Evolutionary conservation across 2,113 vertebrate genomes (phyloP).

Genomic region (Gallinago media): DNA sequence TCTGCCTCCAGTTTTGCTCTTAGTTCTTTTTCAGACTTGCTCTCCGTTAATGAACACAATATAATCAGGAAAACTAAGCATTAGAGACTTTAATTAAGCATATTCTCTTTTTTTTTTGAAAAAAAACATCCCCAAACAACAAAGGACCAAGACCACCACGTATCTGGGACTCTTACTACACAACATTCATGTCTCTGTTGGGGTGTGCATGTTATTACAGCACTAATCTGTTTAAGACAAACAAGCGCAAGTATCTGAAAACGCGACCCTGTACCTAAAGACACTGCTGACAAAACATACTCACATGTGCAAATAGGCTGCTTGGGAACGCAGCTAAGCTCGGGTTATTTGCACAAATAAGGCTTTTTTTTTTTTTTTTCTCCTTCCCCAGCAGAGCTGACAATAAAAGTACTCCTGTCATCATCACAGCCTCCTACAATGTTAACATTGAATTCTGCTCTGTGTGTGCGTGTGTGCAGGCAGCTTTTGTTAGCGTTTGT

Average conservation of each 20-base stretch:
- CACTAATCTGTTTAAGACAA: conserved; percentile 57
- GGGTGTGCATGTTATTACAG: neutral
- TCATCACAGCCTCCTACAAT: neutral
- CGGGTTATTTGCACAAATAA: neutral
- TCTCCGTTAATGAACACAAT: neutral
- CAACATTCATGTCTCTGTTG: neutral
- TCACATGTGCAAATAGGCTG: conserved; percentile 14
- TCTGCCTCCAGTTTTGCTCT: conserved; percentile 24
- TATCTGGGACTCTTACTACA: neutral
- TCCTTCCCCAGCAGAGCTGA: conserved; percentile 32
- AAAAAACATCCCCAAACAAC: neutral
- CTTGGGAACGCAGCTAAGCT: conserved; percentile 10
- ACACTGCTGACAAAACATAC: conserved; percentile 69
- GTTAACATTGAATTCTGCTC: conserved; percentile 10
- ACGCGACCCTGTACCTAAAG: conserved; percentile 52
- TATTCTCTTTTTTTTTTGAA: neutral
- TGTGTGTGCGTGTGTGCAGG: neutral
- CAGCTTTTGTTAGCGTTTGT: conserved; percentile 60
- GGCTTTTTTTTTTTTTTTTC: neutral
- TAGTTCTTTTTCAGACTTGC: neutral
- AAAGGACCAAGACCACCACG: accelerated
- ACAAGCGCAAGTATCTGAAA: neutral
- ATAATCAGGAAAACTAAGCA: neutral
- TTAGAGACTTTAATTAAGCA: neutral
- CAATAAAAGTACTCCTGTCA: conserved; percentile 13